Conservation (phyloP, 1,140 invertebrate species). For the Oppia nitens region DNA sequence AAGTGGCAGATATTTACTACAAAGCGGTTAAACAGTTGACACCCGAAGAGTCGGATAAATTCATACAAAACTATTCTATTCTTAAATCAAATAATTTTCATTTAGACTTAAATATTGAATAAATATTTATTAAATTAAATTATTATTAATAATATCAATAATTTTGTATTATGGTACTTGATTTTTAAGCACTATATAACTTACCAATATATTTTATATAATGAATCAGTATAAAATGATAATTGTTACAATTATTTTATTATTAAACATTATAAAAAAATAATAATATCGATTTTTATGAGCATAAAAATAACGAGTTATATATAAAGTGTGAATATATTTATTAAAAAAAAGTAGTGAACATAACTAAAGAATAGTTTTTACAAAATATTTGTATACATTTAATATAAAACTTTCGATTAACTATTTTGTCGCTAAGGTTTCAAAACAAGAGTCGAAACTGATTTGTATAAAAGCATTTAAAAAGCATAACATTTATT, state of each 20-base stretch:
- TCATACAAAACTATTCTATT: slow-evolving; percentile 7
- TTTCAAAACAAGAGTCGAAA: neutral
- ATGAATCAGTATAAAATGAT: too few species aligned
- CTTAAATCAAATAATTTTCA: neutral
- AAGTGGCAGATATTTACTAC: neutral
- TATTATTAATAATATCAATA: too few species aligned
- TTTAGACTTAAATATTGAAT: neutral
- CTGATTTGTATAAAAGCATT: neutral
- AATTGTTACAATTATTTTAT: too few species aligned
- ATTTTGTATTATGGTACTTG: too few species aligned
- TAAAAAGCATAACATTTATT: neutral
- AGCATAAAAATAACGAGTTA: too few species aligned
- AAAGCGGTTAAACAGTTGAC: slow-evolving; percentile 4
- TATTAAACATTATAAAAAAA: too few species aligned
- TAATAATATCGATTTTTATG: too few species aligned
- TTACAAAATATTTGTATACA: neutral
- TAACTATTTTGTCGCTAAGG: neutral
- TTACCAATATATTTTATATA: too few species aligned
- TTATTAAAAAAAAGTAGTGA: neutral
- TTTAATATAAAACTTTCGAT: neutral
- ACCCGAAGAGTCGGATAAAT: neutral
- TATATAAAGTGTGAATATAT: too few species aligned
- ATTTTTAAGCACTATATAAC: too few species aligned
- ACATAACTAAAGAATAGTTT: neutral
- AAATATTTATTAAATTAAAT: too few species aligned